phyloP scores from a whole-genome alignment of 2,888 invertebrate genomes.

The Stenoptilia bipunctidactyla region DNA sequence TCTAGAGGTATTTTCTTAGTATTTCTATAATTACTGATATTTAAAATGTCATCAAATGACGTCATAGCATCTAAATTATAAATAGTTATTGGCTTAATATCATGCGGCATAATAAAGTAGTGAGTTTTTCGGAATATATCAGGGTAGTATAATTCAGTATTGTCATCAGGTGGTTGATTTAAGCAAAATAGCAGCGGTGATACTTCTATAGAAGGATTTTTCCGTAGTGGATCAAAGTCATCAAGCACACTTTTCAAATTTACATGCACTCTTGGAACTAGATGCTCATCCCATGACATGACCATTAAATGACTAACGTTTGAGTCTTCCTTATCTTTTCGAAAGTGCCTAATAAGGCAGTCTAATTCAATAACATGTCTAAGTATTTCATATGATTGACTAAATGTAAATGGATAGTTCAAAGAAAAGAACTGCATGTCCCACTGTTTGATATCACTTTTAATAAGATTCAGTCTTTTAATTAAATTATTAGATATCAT shows the following conservation, averaged over 20 bases:
- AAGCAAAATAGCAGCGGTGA: constrained; percentile 49
- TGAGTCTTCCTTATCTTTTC: constrained; percentile 55
- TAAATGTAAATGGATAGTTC: constrained; percentile 75
- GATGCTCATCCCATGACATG: constrained; percentile 75
- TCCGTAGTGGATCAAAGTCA: constrained; percentile 59
- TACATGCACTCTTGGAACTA: constrained; percentile 72
- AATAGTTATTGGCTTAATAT: constrained; percentile 34
- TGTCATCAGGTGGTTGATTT: constrained; percentile 58
- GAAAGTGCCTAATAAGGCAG: constrained; percentile 74
- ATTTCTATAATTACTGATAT: constrained; percentile 25
- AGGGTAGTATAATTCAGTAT: constrained; percentile 47
- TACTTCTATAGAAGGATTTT: constrained; percentile 36
- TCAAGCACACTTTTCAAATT: constrained; percentile 64
- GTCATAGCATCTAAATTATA: constrained; percentile 55
- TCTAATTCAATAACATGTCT: constrained; percentile 73
- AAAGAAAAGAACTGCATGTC: constrained; percentile 73
- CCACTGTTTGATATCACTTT: constrained; percentile 60
- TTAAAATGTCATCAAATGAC: constrained; percentile 51
- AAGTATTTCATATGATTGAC: constrained; percentile 56
- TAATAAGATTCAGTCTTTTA: constrained; percentile 50
- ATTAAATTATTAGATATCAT: constrained; percentile 65
- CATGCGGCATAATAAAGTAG: constrained; percentile 42
- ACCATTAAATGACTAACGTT: constrained; percentile 65
- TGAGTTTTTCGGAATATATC: constrained; percentile 59
- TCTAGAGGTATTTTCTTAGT: constrained; percentile 38